A percentile compares a stretch with the other conserved stretches of the same genome.
Evolutionary conservation across 1,140 invertebrate species (phyloP).

Genomic region (Drosophila virilis): DNA sequence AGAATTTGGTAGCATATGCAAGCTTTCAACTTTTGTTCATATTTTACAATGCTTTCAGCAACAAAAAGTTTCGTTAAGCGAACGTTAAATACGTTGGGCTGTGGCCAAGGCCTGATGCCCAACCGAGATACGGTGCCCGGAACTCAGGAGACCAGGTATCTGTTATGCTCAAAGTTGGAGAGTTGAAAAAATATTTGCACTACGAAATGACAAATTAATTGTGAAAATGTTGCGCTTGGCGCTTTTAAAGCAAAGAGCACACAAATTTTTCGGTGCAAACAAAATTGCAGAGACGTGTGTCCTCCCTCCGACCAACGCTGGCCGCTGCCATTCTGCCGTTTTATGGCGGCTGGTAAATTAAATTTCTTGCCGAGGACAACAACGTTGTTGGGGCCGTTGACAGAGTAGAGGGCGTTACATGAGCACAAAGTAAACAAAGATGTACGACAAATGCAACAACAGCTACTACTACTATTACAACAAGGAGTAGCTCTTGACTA

Average conservation of each 20-base stretch:
- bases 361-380: constrained; percentile 55
- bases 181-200: constrained; percentile 39
- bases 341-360: constrained; percentile 64
- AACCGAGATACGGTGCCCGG: neutral
- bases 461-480: constrained; percentile 13
- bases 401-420: constrained; percentile 43
- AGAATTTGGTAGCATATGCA: constrained; percentile 49
- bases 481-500: constrained; percentile 5
- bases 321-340: constrained; percentile 11
- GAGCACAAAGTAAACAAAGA: constrained; percentile 73
- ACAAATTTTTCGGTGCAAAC: constrained; percentile 61
- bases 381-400: constrained; percentile 3
- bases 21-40: constrained; percentile 48
- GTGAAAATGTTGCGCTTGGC: constrained; percentile 44
- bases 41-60: constrained; percentile 43
- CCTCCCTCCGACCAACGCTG: constrained; percentile 25
- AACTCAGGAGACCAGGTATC: neutral
- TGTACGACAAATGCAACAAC: constrained; percentile 64
- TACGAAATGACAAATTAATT: constrained; percentile 68
- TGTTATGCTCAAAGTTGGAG: constrained; percentile 7
- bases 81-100: constrained; percentile 28
- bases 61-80: neutral
- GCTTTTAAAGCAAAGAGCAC: constrained; percentile 51
- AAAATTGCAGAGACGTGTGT: constrained; percentile 34
- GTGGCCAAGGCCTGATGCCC: neutral